These are phyloP conservation scores for Cheilosia scutellata DNA, from an alignment of 2,888 invertebrate species.

Conservation along the genomic window DNA sequence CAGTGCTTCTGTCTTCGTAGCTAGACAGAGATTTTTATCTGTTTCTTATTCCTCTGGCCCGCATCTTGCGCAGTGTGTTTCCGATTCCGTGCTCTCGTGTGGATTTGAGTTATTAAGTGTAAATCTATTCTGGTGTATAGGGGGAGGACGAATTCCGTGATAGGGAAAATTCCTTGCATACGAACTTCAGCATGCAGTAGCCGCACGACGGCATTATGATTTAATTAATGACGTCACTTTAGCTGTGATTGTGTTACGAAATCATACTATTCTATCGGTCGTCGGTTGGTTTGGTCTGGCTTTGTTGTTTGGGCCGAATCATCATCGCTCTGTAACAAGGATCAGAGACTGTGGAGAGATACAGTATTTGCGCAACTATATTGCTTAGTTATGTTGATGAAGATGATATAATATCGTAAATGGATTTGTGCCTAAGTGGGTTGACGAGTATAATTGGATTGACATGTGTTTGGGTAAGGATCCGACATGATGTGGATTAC, in stretches of 20 bases:
- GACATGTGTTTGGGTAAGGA: slow-evolving; percentile 36
- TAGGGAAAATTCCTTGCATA: slow-evolving; percentile 13
- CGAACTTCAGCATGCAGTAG: slow-evolving; percentile 27
- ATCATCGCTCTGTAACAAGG: slow-evolving; percentile 23
- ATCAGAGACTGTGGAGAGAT: not conserved
- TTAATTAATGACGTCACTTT: slow-evolving; percentile 58
- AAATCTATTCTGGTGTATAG: slow-evolving; percentile 24
- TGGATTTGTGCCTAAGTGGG: slow-evolving; percentile 47
- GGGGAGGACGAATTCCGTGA: not conserved
- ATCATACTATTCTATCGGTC: slow-evolving; percentile 11
- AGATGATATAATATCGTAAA: slow-evolving; percentile 49
- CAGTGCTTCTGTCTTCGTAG: slow-evolving; percentile 9
- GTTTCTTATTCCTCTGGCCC: not conserved
- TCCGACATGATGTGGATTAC: not conserved
- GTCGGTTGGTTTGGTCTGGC: not conserved
- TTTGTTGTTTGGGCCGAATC: slow-evolving; percentile 15
- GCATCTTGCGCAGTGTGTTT: not conserved
- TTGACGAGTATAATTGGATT: slow-evolving; percentile 45
- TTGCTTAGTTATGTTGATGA: slow-evolving; percentile 32
- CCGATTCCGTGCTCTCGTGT: slow-evolving; percentile 3
- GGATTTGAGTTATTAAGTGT: slow-evolving; percentile 52
- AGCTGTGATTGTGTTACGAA: slow-evolving; percentile 27
- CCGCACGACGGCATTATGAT: slow-evolving; percentile 26
- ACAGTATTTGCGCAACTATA: slow-evolving; percentile 8
- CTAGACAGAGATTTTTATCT: slow-evolving; percentile 35